These are phyloP conservation scores for Drosophila dunni DNA, from an alignment of 1,140 invertebrate species.

Conservation along the genomic window DNA sequence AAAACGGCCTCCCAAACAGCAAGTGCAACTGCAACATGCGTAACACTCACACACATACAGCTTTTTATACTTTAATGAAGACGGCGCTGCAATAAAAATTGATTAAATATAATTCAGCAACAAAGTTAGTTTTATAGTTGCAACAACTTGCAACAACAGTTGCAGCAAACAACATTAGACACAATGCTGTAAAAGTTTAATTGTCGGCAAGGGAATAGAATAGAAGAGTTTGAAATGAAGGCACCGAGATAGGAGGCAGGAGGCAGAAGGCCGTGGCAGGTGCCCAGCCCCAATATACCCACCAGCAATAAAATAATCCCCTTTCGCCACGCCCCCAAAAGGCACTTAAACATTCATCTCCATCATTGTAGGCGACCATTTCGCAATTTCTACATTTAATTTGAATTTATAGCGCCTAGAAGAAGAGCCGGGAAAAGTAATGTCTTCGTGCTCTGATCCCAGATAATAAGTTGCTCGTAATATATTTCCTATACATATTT, in stretches of 20 bases:
- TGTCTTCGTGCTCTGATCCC: conserved; percentile 23
- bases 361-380: conserved; percentile 47
- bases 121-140: conserved; percentile 79
- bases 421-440: neutral
- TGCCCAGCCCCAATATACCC: conserved; percentile 13
- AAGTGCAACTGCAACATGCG: conserved; percentile 62
- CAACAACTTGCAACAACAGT: conserved; percentile 51
- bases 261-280: conserved; percentile 25
- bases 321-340: conserved; percentile 40
- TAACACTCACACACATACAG: conserved; percentile 33
- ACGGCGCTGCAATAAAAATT: conserved; percentile 80
- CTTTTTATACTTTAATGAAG: conserved; percentile 82
- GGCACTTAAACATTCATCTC: conserved; percentile 59
- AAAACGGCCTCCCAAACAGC: conserved; percentile 31
- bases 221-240: too few relatives aligned
- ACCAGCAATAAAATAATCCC: conserved; percentile 49
- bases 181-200: conserved; percentile 73
- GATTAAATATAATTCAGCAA: conserved; percentile 83
- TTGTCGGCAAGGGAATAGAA: conserved; percentile 42
- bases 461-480: conserved; percentile 30
- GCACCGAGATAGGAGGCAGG: neutral
- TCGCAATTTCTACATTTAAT: conserved; percentile 41
- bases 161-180: conserved; percentile 46
- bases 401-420: conserved; percentile 57
- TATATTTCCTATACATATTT: conserved; percentile 31